Percentiles rank a stretch among this genome's conserved stretches.
phyloP scores from a whole-genome alignment of 2,888 invertebrate genomes.

The Agonopterix alstromeriana region DNA sequence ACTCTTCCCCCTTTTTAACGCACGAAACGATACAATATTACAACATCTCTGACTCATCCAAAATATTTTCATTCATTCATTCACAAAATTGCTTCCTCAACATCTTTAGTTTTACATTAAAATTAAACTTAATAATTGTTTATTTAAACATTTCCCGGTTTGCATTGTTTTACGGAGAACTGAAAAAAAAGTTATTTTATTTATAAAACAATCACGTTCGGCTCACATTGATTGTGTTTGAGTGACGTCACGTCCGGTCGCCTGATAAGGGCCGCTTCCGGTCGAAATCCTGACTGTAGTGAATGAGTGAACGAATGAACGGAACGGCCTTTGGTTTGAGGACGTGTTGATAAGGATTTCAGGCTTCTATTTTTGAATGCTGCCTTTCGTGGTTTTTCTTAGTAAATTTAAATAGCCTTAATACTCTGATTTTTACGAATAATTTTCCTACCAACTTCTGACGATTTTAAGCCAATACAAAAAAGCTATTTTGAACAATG shows the following conservation, averaged over 20 bases:
- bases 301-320: constrained; percentile 28
- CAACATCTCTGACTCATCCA: too few species aligned
- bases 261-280: constrained; percentile 71
- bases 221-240: constrained; percentile 48
- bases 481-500: too few species aligned
- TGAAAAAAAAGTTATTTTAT: constrained; percentile 43
- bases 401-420: too few species aligned
- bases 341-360: neutral
- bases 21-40: too few species aligned
- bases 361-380: too few species aligned
- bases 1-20: too few species aligned
- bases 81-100: neutral
- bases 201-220: constrained; percentile 71
- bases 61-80: neutral
- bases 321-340: constrained; percentile 18
- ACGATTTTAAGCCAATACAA: too few species aligned
- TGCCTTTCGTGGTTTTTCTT: too few species aligned
- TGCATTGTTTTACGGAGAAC: constrained; percentile 56
- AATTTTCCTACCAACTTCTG: too few species aligned
- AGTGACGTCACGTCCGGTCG: constrained; percentile 66
- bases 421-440: too few species aligned
- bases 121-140: constrained; percentile 2
- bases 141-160: constrained; percentile 49
- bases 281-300: constrained; percentile 49
- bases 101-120: neutral